Evolutionary conservation across 2,797 vertebrate species (phyloP).

Genomic region (Enteromius thamalakanensis): DNA sequence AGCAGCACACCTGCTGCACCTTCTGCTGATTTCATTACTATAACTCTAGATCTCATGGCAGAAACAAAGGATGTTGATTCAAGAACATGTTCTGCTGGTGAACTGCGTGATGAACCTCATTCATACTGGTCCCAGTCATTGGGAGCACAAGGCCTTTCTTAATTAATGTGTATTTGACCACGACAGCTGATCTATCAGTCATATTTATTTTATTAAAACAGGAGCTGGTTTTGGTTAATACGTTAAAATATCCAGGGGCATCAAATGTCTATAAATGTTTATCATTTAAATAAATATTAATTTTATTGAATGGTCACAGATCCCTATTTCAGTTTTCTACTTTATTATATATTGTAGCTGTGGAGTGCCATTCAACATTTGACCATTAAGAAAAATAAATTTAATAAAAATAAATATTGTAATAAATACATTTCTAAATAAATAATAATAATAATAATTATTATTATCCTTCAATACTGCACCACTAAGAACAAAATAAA

Average conservation of each 20-base stretch:
- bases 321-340: background rate
- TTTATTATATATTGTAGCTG: background rate
- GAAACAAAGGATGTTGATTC: background rate
- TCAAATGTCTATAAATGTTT: background rate
- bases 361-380: background rate
- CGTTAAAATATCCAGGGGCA: background rate
- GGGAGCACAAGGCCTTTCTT: slow-evolving; percentile 5
- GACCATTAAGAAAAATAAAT: no score
- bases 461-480: background rate
- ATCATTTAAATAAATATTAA: background rate
- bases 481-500: background rate
- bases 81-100: background rate
- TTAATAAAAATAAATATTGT: background rate
- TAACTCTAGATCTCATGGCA: background rate
- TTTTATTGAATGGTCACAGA: background rate
- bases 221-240: background rate
- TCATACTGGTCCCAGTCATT: background rate
- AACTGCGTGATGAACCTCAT: background rate
- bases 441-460: no score
- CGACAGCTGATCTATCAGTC: background rate
- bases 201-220: background rate
- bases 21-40: background rate
- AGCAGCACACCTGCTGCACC: background rate
- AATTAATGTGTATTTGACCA: background rate
- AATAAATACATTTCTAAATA: no score